Conservation (phyloP, 2,797 vertebrate species). For the Pseudomugil gertrudae region DNA sequence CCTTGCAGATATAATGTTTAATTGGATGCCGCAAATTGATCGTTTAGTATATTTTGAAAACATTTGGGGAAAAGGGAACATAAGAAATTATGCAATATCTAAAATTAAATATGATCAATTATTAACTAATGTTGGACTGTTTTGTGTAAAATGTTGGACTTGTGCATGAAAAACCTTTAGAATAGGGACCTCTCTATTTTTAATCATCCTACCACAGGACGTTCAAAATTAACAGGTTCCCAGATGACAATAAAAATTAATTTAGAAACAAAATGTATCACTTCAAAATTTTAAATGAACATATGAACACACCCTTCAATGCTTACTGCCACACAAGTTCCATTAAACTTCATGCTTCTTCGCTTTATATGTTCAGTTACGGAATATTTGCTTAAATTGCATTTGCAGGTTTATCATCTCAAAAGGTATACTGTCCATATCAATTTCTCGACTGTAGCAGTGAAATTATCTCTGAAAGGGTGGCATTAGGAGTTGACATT, state of each 20-base stretch:
- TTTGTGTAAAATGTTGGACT: neutral
- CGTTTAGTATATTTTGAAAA: neutral
- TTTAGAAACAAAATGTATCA: neutral
- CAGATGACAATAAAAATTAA: neutral
- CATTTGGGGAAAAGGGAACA: neutral
- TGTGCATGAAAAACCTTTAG: neutral
- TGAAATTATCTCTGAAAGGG: constrained; percentile 44
- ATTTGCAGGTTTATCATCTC: constrained; percentile 25
- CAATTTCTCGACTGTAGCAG: constrained; percentile 29
- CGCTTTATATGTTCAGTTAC: constrained; percentile 5
- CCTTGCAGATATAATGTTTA: neutral
- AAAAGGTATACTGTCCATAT: constrained; percentile 13
- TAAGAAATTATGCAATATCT: neutral
- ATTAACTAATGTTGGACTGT: constrained; percentile 12
- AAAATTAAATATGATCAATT: constrained; percentile 7
- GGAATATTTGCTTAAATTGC: neutral
- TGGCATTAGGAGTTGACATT: constrained; percentile 32
- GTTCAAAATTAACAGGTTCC: neutral
- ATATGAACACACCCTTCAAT: neutral
- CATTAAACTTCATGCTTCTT: constrained; percentile 7
- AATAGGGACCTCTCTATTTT: neutral
- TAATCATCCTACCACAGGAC: neutral
- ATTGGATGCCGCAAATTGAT: neutral
- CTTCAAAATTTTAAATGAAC: neutral
- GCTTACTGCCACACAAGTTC: neutral